Conservation (phyloP, 2,797 vertebrate species). For the Schizothorax lantsangensis region DNA sequence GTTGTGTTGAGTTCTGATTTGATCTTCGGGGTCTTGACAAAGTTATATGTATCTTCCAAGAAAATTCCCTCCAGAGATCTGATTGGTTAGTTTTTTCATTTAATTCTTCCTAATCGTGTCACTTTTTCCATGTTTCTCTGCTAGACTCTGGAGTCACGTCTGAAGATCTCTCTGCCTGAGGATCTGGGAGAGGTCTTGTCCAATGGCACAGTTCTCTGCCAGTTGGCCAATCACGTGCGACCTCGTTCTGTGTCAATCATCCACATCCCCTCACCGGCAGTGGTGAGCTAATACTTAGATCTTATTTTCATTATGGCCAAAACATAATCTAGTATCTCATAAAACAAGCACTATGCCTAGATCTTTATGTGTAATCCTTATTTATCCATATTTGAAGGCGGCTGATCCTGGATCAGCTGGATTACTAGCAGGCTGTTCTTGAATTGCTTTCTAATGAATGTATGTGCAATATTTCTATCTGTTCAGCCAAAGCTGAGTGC, state of each 20-base stretch:
- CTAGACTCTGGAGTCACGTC: slow-evolving; percentile 84
- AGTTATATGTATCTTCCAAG: background rate
- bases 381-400: background rate
- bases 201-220: slow-evolving; percentile 86
- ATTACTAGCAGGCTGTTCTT: background rate
- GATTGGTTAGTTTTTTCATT: background rate
- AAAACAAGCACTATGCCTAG: background rate
- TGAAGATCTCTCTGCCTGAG: slow-evolving; percentile 81
- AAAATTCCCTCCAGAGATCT: background rate
- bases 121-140: background rate
- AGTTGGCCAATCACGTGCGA: slow-evolving; percentile 86
- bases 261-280: slow-evolving; percentile 89
- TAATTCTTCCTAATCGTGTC: background rate
- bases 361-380: background rate
- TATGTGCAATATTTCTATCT: slow-evolving; percentile 24
- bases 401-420: slow-evolving; percentile 3
- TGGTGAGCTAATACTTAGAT: slow-evolving; percentile 77
- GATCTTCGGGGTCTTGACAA: background rate
- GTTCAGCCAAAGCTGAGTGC: slow-evolving; percentile 87
- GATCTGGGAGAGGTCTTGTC: slow-evolving; percentile 83
- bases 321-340: background rate
- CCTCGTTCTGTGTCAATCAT: slow-evolving; percentile 86
- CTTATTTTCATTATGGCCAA: slow-evolving; percentile 1
- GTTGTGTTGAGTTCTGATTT: background rate
- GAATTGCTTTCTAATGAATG: background rate